phyloP scores from a whole-genome alignment of 1,140 invertebrate genomes.

The Leptonema lineaticorne region DNA sequence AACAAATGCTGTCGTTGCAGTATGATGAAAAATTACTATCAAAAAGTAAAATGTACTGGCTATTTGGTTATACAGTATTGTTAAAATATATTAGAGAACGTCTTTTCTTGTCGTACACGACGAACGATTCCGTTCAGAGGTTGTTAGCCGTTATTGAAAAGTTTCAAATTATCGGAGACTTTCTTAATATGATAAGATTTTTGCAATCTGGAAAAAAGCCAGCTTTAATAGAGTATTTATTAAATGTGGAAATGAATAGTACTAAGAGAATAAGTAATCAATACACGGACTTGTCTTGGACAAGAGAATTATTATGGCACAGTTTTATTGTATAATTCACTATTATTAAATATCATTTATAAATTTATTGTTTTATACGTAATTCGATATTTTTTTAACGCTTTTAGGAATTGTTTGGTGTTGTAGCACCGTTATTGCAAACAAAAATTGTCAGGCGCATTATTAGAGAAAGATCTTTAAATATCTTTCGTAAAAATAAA shows the following conservation, averaged over 20 bases:
- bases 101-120: conserved; percentile 54
- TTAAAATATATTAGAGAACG: conserved; percentile 59
- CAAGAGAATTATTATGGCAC: conserved; percentile 66
- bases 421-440: conserved; percentile 32
- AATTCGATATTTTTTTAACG: not conserved
- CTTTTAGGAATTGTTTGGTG: conserved; percentile 36
- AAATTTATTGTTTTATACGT: conserved; percentile 25
- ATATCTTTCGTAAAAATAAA: conserved; percentile 23
- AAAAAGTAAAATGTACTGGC: conserved; percentile 55
- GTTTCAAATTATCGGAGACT: conserved; percentile 56
- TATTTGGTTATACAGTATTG: conserved; percentile 56
- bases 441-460: conserved; percentile 28
- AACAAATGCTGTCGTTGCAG: conserved; percentile 61
- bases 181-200: conserved; percentile 64
- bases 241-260: conserved; percentile 56
- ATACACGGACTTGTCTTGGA: conserved; percentile 63
- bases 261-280: conserved; percentile 54
- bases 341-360: conserved; percentile 13
- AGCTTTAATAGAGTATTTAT: conserved; percentile 59
- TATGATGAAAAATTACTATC: conserved; percentile 57
- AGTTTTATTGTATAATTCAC: conserved; percentile 61
- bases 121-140: conserved; percentile 54
- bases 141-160: conserved; percentile 56
- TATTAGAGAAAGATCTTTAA: conserved; percentile 34
- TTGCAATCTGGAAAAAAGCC: conserved; percentile 63